These are phyloP conservation scores for Drosophila oshimai DNA, from an alignment of 1,140 invertebrate species.

Conservation along the genomic window DNA sequence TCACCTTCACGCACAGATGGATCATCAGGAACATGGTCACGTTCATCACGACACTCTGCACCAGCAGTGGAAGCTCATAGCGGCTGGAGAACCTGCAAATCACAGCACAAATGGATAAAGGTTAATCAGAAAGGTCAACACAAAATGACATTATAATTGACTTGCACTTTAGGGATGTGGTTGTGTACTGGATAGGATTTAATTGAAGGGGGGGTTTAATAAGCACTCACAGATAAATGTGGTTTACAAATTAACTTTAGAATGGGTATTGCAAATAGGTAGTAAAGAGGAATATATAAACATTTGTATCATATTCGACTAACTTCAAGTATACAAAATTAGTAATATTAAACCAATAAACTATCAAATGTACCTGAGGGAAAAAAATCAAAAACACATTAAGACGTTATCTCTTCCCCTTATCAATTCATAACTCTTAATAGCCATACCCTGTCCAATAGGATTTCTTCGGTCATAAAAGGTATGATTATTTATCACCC, in stretches of 20 bases:
- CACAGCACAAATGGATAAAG: slow-evolving; percentile 29
- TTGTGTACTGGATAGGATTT: not conserved
- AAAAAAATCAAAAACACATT: no score
- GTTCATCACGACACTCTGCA: slow-evolving; percentile 99
- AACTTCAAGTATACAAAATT: no score
- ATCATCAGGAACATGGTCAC: slow-evolving; percentile 97
- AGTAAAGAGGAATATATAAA: no score
- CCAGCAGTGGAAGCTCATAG: slow-evolving; percentile 96
- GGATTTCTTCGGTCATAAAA: not conserved
- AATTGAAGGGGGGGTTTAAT: not conserved
- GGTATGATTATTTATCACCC: slow-evolving; percentile 24
- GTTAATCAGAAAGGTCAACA: slow-evolving; percentile 2
- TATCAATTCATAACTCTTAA: not conserved
- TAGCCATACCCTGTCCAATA: not conserved
- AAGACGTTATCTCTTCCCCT: not conserved
- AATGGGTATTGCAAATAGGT: no score
- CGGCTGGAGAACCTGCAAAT: slow-evolving; percentile 96
- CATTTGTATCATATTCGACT: no score
- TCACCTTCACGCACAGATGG: slow-evolving; percentile 94
- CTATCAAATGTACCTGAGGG: no score
- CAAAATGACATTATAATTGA: slow-evolving; percentile 58
- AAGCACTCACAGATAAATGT: not conserved
- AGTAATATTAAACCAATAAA: no score
- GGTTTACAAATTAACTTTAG: no score
- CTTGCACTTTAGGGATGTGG: not conserved